phyloP scores from a whole-genome alignment of 2,797 vertebrate genomes.

The Notolabrus celidotus region DNA sequence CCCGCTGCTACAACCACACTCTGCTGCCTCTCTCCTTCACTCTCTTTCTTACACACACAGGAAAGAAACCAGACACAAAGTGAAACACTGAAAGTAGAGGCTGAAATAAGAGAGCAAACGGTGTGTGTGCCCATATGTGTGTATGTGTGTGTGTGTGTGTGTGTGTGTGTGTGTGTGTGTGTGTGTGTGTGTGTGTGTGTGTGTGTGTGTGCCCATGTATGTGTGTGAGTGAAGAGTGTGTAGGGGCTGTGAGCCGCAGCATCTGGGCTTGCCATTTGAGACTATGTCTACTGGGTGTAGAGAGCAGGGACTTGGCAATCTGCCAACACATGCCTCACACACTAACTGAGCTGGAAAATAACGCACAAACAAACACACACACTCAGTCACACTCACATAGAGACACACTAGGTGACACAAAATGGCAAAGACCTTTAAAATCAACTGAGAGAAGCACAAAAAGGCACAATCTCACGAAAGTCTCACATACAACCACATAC shows the following conservation, averaged over 20 bases:
- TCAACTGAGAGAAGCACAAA: conserved; percentile 24
- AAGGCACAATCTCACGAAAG: no score
- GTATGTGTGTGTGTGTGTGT: background rate
- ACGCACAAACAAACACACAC: conserved; percentile 34
- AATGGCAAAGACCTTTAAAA: conserved; percentile 49
- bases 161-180: conserved; percentile 20
- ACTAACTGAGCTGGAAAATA: conserved; percentile 59
- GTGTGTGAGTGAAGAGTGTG: conserved; percentile 16
- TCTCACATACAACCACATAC: background rate
- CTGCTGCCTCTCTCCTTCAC: conserved; percentile 13
- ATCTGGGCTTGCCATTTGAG: conserved; percentile 70
- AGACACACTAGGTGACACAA: conserved; percentile 17
- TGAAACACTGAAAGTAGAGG: conserved; percentile 28
- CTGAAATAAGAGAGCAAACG: conserved; percentile 25
- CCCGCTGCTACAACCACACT: conserved; percentile 51
- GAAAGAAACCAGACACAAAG: conserved; percentile 31
- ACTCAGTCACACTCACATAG: conserved; percentile 7
- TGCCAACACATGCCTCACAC: conserved; percentile 58
- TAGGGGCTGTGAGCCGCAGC: conserved; percentile 33
- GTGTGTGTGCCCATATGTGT: background rate
- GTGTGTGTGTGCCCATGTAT: conserved; percentile 1
- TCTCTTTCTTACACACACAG: conserved; percentile 15
- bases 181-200: background rate
- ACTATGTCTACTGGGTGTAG: conserved; percentile 57
- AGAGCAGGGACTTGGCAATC: conserved; percentile 57